phyloP scores from a whole-genome alignment of 2,888 invertebrate genomes.

The Elgonia sp. region DNA sequence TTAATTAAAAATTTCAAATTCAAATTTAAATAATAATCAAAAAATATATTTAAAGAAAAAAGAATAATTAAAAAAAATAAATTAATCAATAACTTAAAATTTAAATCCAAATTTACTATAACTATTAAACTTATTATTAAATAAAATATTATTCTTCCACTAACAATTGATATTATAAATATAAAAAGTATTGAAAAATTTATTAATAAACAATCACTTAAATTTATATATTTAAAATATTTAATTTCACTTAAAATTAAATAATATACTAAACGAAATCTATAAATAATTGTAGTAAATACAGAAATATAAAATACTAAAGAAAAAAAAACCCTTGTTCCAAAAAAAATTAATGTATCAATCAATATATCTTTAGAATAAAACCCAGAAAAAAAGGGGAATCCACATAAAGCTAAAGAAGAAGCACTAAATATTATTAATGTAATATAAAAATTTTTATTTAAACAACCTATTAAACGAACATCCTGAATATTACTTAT shows the following conservation, averaged over 20 bases:
- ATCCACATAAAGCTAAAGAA: conserved; percentile 89
- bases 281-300: conserved; percentile 80
- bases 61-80: conserved; percentile 81
- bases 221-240: conserved; percentile 49
- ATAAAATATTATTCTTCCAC: conserved; percentile 72
- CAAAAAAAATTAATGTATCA: conserved; percentile 83
- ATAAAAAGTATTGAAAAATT: conserved; percentile 77
- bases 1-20: conserved; percentile 27
- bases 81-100: conserved; percentile 60
- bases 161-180: conserved; percentile 72
- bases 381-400: conserved; percentile 90
- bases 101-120: conserved; percentile 40
- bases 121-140: conserved; percentile 60
- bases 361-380: conserved; percentile 87
- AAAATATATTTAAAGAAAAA: conserved; percentile 82
- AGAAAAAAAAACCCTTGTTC: conserved; percentile 76
- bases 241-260: conserved; percentile 55
- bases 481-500: conserved; percentile 90
- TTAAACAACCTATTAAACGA: conserved; percentile 89
- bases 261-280: conserved; percentile 80
- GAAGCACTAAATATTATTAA: conserved; percentile 88
- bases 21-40: conserved; percentile 11
- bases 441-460: conserved; percentile 86
- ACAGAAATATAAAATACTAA: conserved; percentile 78
- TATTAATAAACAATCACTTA: conserved; percentile 69